These are phyloP conservation scores for Bombus soroeensis DNA, from an alignment of 1,140 invertebrate genomes.

Conservation along the genomic window DNA sequence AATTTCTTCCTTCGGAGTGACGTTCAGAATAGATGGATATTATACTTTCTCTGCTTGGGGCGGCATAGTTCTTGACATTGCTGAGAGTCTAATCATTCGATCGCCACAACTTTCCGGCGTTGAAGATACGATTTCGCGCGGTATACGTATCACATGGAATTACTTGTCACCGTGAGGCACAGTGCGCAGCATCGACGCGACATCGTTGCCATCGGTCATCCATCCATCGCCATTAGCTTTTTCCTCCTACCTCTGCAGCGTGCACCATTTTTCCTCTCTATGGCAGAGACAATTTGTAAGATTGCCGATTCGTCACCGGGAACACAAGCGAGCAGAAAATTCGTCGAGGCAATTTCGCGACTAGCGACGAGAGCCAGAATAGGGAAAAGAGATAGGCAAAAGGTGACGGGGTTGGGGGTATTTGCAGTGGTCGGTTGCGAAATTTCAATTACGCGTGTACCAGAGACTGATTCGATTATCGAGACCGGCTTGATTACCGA, in stretches of 20 bases:
- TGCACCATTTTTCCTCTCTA: not conserved
- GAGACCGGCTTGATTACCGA: constrained; percentile 77
- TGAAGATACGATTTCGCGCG: constrained; percentile 38
- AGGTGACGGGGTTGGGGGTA: constrained; percentile 32
- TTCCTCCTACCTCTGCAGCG: not conserved
- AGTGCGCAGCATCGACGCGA: not conserved
- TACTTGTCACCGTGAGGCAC: not conserved
- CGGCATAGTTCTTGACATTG: constrained; percentile 8
- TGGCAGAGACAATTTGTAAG: constrained; percentile 32
- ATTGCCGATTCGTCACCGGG: not conserved
- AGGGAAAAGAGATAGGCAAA: not conserved
- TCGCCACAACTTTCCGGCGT: not conserved
- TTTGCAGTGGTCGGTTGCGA: constrained; percentile 74
- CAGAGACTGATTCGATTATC: constrained; percentile 74
- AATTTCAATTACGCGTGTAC: constrained; percentile 77
- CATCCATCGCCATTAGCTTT: not conserved
- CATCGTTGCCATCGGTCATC: constrained; percentile 28
- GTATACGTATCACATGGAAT: constrained; percentile 9
- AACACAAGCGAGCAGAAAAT: constrained; percentile 7
- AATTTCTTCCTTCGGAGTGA: not conserved
- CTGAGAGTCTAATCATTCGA: not conserved
- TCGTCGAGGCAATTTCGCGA: constrained; percentile 23
- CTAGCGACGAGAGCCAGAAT: not conserved
- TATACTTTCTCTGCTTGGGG: not conserved
- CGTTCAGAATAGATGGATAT: not conserved